Percentiles rank a stretch among this genome's conserved stretches.
Conservation (phyloP, 2,888 invertebrate species). For the Mechanitis mazaeus region DNA sequence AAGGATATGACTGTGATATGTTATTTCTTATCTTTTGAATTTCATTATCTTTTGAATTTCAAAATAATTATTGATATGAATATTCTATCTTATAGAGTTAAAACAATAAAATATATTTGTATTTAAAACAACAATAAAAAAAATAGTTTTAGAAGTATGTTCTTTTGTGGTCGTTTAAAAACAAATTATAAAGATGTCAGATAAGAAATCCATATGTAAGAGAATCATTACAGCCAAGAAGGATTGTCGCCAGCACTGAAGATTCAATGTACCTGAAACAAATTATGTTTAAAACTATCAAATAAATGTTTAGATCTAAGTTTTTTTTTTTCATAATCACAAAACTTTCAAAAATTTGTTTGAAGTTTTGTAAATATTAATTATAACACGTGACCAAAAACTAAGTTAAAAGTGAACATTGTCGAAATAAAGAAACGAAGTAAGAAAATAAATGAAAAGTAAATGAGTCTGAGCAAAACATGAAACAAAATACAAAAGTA, state of each 20-base stretch:
- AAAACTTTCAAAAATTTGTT: background rate
- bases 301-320: slow-evolving; percentile 3
- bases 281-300: background rate
- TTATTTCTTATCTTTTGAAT: slow-evolving; percentile 29
- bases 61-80: slow-evolving; percentile 8
- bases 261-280: slow-evolving; percentile 57
- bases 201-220: slow-evolving; percentile 59
- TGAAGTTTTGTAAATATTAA: background rate
- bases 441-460: slow-evolving; percentile 22
- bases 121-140: background rate
- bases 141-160: background rate
- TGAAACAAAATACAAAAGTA: slow-evolving; percentile 25
- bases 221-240: slow-evolving; percentile 55
- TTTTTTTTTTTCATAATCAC: background rate
- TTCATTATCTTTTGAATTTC: slow-evolving; percentile 18
- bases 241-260: slow-evolving; percentile 60
- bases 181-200: slow-evolving; percentile 37
- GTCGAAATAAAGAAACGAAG: slow-evolving; percentile 14
- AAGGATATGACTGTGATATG: slow-evolving; percentile 67
- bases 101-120: background rate
- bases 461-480: slow-evolving; percentile 25
- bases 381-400: slow-evolving; percentile 3
- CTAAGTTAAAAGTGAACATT: slow-evolving; percentile 18
- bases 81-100: background rate
- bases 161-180: slow-evolving; percentile 14